Evolutionary conservation across 2,113 vertebrate species (phyloP), one percentile per base, ranked within the genome.

Genomic region (Prunella himalayana): DNA sequence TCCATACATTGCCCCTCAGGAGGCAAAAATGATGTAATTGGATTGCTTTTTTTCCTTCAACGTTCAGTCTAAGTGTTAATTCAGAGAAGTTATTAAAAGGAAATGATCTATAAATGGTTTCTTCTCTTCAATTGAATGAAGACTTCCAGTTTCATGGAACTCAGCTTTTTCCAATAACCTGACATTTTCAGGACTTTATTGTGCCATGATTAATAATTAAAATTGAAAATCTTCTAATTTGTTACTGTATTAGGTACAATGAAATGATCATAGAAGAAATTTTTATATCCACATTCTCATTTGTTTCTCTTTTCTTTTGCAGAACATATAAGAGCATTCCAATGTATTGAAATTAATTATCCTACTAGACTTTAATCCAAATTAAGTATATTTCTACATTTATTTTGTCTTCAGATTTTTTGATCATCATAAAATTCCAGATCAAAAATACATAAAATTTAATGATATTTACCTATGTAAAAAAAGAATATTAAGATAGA

Each of bases 1-100:
- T 72, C 15, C 15, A 25, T 20, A 39, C 2, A 9, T 1, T 21
- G 4, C 1, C 12, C 10, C 14, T 76, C 3, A 8, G 13, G 22
- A 86, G 53, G 25, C 68, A n/a, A 8, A 79, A 65, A 53, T 49
- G 2, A 63, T 63, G 8, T 31, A 49, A 71, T 10, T 69, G 15
- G 8, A 84, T 42, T 69, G 30, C 19, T 68, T 76, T 83, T 42
- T 50, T 84, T 51, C 49, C 49, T 53, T 77, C 37, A 24, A 27
- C n/a, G 21, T 47, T 33, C 17, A 75, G 15, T 42, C 27, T 24
- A 60, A 56, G 4, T 69, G 30, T 53, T 82, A 92, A 65, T 73
- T 83, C 13, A 69, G 11, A 37, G 9, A 35, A 86, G 8, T 28
- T 60, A 65, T 69, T 92, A 21, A 49, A 70, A 87, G 21, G 14